Conservation (phyloP, 2,113 vertebrate species). For the Morone saxatilis region DNA sequence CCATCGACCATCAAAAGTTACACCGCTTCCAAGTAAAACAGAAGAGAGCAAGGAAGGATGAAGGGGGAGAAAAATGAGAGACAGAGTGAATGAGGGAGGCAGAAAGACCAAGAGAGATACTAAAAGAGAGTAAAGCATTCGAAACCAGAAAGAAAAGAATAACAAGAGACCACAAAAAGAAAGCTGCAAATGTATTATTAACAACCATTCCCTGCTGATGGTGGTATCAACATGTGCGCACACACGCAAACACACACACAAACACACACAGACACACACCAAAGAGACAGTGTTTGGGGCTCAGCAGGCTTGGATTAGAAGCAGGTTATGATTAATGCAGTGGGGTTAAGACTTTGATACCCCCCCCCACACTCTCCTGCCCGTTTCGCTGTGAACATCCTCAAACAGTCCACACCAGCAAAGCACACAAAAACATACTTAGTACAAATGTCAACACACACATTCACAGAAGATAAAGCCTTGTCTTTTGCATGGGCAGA, state of each 20-base stretch:
- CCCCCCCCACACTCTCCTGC: slow-evolving; percentile 55
- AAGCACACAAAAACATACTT: slow-evolving; percentile 28
- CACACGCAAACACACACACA: slow-evolving; percentile 14
- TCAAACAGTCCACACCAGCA: slow-evolving; percentile 36
- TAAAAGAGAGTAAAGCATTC: slow-evolving; percentile 35
- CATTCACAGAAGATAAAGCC: slow-evolving; percentile 31
- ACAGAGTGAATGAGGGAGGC: slow-evolving; percentile 12
- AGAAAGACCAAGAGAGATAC: slow-evolving; percentile 35
- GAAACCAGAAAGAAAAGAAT: slow-evolving; percentile 33
- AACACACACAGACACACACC: slow-evolving; percentile 21
- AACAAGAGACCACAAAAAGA: slow-evolving; percentile 39
- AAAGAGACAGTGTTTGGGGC: slow-evolving; percentile 57
- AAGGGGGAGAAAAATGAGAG: background rate
- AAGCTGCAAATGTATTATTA: slow-evolving; percentile 70
- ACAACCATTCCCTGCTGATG: slow-evolving; percentile 60
- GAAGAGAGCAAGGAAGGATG: background rate
- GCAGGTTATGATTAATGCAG: slow-evolving; percentile 84
- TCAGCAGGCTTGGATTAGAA: slow-evolving; percentile 83
- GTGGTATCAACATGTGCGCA: slow-evolving; percentile 48
- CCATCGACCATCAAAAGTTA: slow-evolving; percentile 31
- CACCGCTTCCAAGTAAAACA: slow-evolving; percentile 31
- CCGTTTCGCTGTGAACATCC: slow-evolving; percentile 76
- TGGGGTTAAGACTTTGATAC: slow-evolving; percentile 85
- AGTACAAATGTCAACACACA: slow-evolving; percentile 36
- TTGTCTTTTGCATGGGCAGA: slow-evolving; percentile 17